Evolutionary conservation across 2,888 invertebrate species (phyloP), one percentile per base, ranked within the genome.

Genomic region (Rhingia rostrata): DNA sequence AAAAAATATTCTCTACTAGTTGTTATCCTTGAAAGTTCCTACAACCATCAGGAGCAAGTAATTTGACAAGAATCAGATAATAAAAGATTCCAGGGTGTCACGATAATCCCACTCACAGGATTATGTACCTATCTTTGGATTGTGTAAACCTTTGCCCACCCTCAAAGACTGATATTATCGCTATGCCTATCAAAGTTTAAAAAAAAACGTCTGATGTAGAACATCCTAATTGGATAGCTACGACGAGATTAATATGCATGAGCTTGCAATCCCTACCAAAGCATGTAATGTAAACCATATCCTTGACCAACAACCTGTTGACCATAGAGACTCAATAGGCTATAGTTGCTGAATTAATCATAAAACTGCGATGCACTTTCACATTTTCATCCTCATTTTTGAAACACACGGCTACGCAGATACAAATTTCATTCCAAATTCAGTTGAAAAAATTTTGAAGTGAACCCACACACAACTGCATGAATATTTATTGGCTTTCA

Each of bases 31-130:
- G 22, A 22, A 22, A 22, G 39, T 39, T 39, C 39, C 39, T 39
- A 10, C 39, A 39, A 12, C n/a, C 47, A 47, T n/a, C 1, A 2
- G 4, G 12, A 47, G 35, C 10, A 0, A 45, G 45, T 14, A 45
- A 35, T 61, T 30, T 9, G 45, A 61, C 53, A 53, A 33, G 53
- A 56, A 56, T 39, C 56, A 6, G 56, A 56, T 63, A 49, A 22
- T 49, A 49, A 49, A 63, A 49, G 30, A 63, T 49, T 49, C 49
- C 35, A 33, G 45, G 35, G 61, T 47, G 7, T 3, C 35, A 45
- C 14, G 22, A 22, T 32, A 60, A 33, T 60, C 43, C 12, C 12
- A 45, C 45, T 61, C 45, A 47, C 1, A 22, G 22, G 22, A 22
- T 22, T 1, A 2, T n/a, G n/a, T n/a, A n/a, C n/a, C 2, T 22